These are phyloP conservation scores for Podotricha telesiphe DNA, from an alignment of 2,888 invertebrate species.

Conservation along the genomic window DNA sequence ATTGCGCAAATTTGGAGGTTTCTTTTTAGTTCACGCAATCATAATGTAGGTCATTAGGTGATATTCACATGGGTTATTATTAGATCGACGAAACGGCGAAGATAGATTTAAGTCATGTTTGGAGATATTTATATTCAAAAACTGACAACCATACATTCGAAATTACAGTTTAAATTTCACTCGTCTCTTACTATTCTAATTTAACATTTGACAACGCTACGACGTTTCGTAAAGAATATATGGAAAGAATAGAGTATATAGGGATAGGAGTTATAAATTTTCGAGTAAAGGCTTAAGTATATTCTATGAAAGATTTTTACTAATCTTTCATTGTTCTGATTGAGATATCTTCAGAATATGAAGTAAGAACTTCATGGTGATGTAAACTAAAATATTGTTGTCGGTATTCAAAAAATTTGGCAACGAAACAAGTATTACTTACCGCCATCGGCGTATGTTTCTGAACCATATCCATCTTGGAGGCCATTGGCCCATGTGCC, in stretches of 20 bases:
- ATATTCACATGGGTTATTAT: constrained; percentile 48
- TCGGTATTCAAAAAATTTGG: constrained; percentile 67
- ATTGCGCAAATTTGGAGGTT: constrained; percentile 59
- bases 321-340: constrained; percentile 35
- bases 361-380: constrained; percentile 66
- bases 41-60: constrained; percentile 66
- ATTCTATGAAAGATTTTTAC: constrained; percentile 1
- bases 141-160: constrained; percentile 10
- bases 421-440: constrained; percentile 72
- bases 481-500: constrained; percentile 99
- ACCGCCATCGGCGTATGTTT: constrained; percentile 99
- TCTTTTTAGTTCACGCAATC: constrained; percentile 61
- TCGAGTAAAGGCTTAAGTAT: too few relatives aligned
- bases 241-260: too few relatives aligned
- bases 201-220: too few relatives aligned
- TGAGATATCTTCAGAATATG: constrained; percentile 40
- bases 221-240: background rate
- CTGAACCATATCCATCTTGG: constrained; percentile 99
- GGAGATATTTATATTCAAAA: constrained; percentile 32
- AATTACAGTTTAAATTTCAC: background rate
- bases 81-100: constrained; percentile 40
- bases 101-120: constrained; percentile 43
- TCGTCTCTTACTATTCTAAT: background rate
- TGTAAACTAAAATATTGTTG: constrained; percentile 70
- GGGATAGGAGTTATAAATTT: background rate